These are phyloP conservation scores for Tenthredo notha DNA, from an alignment of 2,888 invertebrate species.

Conservation along the genomic window DNA sequence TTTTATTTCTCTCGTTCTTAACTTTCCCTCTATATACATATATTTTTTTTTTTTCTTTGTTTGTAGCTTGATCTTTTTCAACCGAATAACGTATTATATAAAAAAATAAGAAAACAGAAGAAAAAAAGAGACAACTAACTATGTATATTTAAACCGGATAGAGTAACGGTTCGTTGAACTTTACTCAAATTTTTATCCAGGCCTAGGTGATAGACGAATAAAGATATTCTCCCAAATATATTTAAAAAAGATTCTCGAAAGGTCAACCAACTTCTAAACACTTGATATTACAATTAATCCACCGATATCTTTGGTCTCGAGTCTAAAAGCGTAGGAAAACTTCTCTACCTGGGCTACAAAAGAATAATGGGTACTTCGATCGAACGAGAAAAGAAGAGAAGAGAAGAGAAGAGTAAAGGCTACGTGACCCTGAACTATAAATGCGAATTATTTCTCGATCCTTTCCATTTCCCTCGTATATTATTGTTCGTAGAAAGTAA, in stretches of 20 bases:
- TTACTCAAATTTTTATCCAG: background rate
- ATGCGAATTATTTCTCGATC: background rate
- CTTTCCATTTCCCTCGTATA: background rate
- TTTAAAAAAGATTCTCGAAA: background rate
- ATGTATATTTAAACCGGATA: background rate
- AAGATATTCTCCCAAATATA: background rate
- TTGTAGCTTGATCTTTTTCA: background rate
- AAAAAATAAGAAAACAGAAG: background rate
- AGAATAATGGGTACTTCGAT: background rate
- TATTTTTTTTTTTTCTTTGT: background rate
- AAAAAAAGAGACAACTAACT: background rate
- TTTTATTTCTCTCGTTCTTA: background rate
- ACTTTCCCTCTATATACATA: background rate
- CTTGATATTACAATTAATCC: background rate
- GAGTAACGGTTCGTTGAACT: background rate
- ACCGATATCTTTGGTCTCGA: background rate
- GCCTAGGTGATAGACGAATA: background rate
- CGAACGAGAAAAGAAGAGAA: background rate
- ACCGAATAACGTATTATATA: background rate
- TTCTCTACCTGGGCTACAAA: background rate
- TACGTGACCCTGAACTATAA: conserved; percentile 42
- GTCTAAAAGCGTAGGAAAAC: background rate
- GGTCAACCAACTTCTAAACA: conserved; percentile 3
- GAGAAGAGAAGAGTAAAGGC: background rate
- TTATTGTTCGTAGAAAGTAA: background rate